Evolutionary conservation across 1,140 invertebrate genomes (phyloP), one percentile per base, ranked within the genome.

Genomic region (Drosophila arawakana): DNA sequence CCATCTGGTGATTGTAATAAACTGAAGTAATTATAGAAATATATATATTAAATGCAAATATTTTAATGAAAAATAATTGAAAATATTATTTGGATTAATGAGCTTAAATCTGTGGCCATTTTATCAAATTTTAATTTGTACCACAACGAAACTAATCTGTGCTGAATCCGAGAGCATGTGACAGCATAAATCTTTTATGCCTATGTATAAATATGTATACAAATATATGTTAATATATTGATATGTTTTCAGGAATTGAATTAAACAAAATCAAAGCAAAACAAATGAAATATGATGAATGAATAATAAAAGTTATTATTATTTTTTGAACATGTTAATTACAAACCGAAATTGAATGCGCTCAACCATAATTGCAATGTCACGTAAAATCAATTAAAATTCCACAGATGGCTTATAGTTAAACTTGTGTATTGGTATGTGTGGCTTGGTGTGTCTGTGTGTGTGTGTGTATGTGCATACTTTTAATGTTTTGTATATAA

Each of bases 351-450:
- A 55, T 58, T 57, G 57, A 55, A 62, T 70, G 41, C 43, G 57
- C 47, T 13, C 63, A 10, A 47, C 10, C 47, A 57, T 61, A 73
- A 73, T 73, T 73, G 58, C 72, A 34, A 69, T 73, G 72, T 74
- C 72, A 74, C 66, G 58, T 57, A 73, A 49, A 68, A 68, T 73
- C 57, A 69, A 73, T 73, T 68, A 55, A 73, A 73, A 68, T 61
- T 73, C 30, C 65, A 67, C 71, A 73, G 58, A 61, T 52, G 65
- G 71, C 44, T 70, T 62, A 70, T 34, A 35, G 8, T 34, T 9
- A 46, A 13, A 35, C 15, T 25, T 21, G 18, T 21, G 18, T 21
- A 2, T 21, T 34, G 63, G 10, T 50, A 61, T 21, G 37, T 59
- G 9, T 30, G 43, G 0, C 18, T 21, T 21, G 18, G 18, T n/a